A percentile compares a stretch with the other conserved stretches of the same genome.
phyloP scores from a whole-genome alignment of 2,888 invertebrate species.

The Nudaria mundana region DNA sequence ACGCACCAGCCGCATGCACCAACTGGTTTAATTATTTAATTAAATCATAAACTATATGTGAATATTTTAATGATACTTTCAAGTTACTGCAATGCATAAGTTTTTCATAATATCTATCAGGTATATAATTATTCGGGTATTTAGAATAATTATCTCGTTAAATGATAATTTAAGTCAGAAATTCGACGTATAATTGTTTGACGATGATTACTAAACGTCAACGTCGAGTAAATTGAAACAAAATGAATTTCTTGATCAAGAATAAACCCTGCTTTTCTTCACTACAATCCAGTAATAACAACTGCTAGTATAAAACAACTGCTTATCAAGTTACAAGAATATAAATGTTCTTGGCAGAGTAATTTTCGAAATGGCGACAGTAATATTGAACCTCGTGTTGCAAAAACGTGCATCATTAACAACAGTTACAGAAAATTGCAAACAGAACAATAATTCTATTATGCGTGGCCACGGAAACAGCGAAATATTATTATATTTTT shows the following conservation, averaged over 20 bases:
- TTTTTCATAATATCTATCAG: too few relatives aligned
- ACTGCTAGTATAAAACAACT: too few relatives aligned
- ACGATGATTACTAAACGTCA: too few relatives aligned
- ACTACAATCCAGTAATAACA: constrained; percentile 5
- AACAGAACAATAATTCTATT: constrained; percentile 17
- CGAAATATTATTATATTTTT: background rate
- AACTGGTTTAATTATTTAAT: too few relatives aligned
- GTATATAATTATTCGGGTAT: too few relatives aligned
- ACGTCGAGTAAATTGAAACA: background rate
- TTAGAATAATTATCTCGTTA: too few relatives aligned
- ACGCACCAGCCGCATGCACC: too few relatives aligned
- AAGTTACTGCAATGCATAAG: too few relatives aligned
- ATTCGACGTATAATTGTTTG: too few relatives aligned
- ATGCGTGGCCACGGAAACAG: constrained; percentile 8
- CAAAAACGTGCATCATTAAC: constrained; percentile 23
- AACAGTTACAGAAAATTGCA: constrained; percentile 26
- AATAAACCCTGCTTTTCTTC: background rate
- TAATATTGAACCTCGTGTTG: constrained; percentile 23
- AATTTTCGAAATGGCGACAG: constrained; percentile 15
- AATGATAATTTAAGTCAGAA: too few relatives aligned
- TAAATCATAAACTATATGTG: too few relatives aligned
- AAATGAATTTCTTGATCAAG: background rate
- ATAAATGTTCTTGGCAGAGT: constrained; percentile 6
- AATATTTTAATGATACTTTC: too few relatives aligned
- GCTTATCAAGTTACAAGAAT: background rate